phyloP scores from a whole-genome alignment of 2,888 invertebrate genomes.

The Acleris laterana region DNA sequence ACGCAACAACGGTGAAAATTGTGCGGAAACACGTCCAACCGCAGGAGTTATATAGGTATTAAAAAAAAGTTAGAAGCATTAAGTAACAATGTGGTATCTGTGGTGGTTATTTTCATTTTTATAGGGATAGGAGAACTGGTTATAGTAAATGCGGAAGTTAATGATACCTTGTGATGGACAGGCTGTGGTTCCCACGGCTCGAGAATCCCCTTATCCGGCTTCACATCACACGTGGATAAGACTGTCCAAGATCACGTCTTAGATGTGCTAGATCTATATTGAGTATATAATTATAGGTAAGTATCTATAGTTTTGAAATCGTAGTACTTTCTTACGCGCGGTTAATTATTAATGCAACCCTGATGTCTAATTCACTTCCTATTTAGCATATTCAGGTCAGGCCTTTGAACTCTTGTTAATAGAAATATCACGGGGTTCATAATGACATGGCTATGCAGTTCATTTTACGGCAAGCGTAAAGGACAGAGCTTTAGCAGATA shows the following conservation, averaged over 20 bases:
- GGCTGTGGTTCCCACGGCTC: conserved; percentile 17
- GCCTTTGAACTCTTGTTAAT: too few species aligned
- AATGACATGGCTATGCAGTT: too few species aligned
- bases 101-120: conserved; percentile 12
- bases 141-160: conserved; percentile 19
- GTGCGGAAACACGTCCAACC: conserved; percentile 7
- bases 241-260: not conserved
- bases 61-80: not conserved
- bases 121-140: conserved; percentile 13
- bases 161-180: conserved; percentile 2
- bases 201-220: conserved; percentile 7
- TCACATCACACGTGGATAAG: not conserved
- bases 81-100: conserved; percentile 17
- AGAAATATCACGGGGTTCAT: too few species aligned
- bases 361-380: too few species aligned
- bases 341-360: too few species aligned
- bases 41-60: conserved; percentile 2
- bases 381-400: too few species aligned
- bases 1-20: conserved; percentile 10
- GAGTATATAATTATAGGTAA: too few species aligned
- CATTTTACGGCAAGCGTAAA: too few species aligned
- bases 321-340: too few species aligned
- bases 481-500: too few species aligned
- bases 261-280: too few species aligned
- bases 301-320: too few species aligned